Base-by-base conservation (phyloP, 2,113 vertebrate genomes). In the rabbit (Oryctolagus cuniculus) region DNA sequence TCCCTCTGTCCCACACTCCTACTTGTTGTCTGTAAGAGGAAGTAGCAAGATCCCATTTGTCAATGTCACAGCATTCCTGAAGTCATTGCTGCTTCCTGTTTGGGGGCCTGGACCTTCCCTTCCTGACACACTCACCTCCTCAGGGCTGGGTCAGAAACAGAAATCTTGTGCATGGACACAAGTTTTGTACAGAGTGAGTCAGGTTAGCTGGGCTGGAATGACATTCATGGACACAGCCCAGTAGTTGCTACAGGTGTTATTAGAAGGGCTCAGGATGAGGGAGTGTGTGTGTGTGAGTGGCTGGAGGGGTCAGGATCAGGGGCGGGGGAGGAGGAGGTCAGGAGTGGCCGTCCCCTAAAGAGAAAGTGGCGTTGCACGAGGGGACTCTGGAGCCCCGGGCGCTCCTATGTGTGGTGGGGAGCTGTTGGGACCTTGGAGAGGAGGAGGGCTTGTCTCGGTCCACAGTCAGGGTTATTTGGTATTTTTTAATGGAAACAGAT, bases 381-480 rank as follows among this genome's bases (percentile, higher is more conserved):
- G 58, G 58, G 66, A 61, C 38, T 12, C 34, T 0, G 12, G 85
- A 89, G 29, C 22, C 82, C 6, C 17, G 53, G 70, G 77, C 6
- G 1, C 44, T 6, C 16, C 69, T 72, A 34, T 53, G 70, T 21
- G 9, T 80, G 44, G 66, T n/a, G 22, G 1, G 85, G 74, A 80
- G 49, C 25, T 44, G 53, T 64, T 85, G 49, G 90, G 44, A 72
- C 83, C 44, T 44, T 82, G 3, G 31, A 44, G 64, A 90, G 83
- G 69, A 70, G 93, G 80, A 17, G 74, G 92, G 64, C 31, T 1
- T 27, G 1, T 73, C 38, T 93, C 31, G 63, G 34, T 90, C 90
- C 69, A 38, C 92, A 81, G 85, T 85, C 44, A 87, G 96, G 97
- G 97, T 95, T 79, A 96, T 94, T 94, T 96, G 96, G 78, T 91